Evolutionary conservation across 2,797 vertebrate species (phyloP), one percentile per base, ranked within the genome.

Genomic region (Melanotaenia maccullochi): DNA sequence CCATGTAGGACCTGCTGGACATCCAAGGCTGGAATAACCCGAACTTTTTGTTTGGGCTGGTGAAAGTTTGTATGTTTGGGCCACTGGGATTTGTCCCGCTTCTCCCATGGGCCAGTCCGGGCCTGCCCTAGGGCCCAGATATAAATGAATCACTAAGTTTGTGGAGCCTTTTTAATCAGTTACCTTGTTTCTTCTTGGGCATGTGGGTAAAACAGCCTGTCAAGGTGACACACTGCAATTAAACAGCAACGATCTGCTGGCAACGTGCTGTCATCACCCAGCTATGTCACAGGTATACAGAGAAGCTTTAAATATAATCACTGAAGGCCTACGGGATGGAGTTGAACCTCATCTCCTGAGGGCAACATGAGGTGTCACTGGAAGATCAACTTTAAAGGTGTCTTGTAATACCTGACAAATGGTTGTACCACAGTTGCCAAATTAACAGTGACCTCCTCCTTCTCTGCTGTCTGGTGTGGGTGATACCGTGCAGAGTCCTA

Each of bases 221-320:
- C 88, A 89, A 84, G 78, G 87, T 85, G 89, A 90, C 89, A 81
- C 25, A 30, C 59, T 20, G 81, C 83, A 87, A 90, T 92, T 89
- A 91, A 90, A 81, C 80, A 52, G 71, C 70, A 2, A 4, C 58
- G 32, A 65, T 56, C 24, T 61, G 70, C 42, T 52, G 35, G 60
- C 38, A 68, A 76, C 30, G 77, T 74, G 86, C 78, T 82, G 90
- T 86, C 87, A 83, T 75, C 67, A 0, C 4, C 24, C 3, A 59
- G 79, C 77, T 13, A 3, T 71, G 78, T 80, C 85, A 69, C 78
- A 77, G 85, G 76, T 81, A 85, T 63, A 36, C 72, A 7, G 82
- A 79, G 81, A 81, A 75, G 79, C 83, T 82, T 79, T 65, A 78
- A 67, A 81, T 69, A 24, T 90, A 87, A 89, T 89, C 84, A 71